Evolutionary conservation across 1,140 invertebrate species (phyloP), one percentile per base, ranked within the genome.

Genomic region (Drosophila athabasca): DNA sequence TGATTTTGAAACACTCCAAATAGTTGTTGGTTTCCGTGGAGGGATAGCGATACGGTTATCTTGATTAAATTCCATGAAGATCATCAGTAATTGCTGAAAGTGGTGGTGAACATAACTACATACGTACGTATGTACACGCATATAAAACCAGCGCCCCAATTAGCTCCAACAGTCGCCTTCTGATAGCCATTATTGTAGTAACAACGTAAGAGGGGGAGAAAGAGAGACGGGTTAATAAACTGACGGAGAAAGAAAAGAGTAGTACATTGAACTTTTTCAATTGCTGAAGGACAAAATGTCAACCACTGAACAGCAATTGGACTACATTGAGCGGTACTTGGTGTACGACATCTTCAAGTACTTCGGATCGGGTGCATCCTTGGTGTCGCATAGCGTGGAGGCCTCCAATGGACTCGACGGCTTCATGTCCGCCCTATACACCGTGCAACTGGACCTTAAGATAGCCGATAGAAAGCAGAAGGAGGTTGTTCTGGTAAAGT

Each of bases 381-480:
- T 91, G n/a, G 19, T 69, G 8, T 55, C 57, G 1, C 79, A 80
- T 58, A 51, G 73, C 17, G 52, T 87, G 1, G 66, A 90, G 19
- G 69, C 66, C 55, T 83, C 90, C 44, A 77, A 52, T 7, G 84
- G 88, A 0, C 58, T 91, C 8, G 90, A 91, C 53, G 90, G 90
- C 1, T 91, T 91, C 48, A 91, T 91, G 90, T 91, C 90, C 4
- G 82, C 90, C 0, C 51, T 91, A 6, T 91, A 90, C 64, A 91
- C 75, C 3, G 66, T 91, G 3, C 39, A 88, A 31, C 46, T 91
- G 24, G 72, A 80, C 0, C n/a, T 85, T 9, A 65, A 71, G 15
- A 26, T 70, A 5, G 53, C 60, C 9, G 68, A 60, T 29, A 57
- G 76, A 24, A 49, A n/a, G 17, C 45, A 48, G 3, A 45, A 61